Conservation (phyloP, 2,113 vertebrate species). For the Boulengeromyrus knoepffleri region DNA sequence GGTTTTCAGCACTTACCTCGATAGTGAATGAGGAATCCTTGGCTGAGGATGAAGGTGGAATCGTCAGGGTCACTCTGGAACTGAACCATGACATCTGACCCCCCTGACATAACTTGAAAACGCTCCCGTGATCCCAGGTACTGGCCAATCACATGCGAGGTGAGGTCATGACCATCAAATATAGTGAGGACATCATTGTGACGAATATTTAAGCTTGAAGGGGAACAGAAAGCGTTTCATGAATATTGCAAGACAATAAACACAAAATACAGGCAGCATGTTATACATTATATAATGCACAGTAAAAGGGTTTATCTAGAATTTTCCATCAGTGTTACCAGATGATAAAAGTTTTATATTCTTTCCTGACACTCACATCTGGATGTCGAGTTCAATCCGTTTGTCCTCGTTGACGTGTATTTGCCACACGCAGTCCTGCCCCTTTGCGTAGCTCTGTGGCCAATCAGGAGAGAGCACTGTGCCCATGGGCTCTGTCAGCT, state of each 20-base stretch:
- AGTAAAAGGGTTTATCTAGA: neutral
- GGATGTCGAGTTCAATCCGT: conserved; percentile 77
- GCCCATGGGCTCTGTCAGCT: conserved; percentile 70
- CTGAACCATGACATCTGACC: conserved; percentile 80
- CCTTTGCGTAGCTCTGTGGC: conserved; percentile 84
- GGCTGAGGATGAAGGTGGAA: conserved; percentile 73
- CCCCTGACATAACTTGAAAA: conserved; percentile 75
- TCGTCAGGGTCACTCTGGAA: conserved; percentile 81
- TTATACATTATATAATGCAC: neutral
- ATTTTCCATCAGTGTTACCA: neutral
- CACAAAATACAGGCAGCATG: neutral
- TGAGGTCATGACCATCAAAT: conserved; percentile 76
- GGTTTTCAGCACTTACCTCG: conserved; percentile 53
- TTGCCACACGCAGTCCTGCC: conserved; percentile 83
- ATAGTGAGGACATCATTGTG: conserved; percentile 78
- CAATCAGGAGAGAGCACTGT: conserved; percentile 85
- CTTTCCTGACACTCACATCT: conserved; percentile 65
- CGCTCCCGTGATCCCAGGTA: conserved; percentile 76
- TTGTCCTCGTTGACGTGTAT: conserved; percentile 83
- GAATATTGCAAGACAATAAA: neutral
- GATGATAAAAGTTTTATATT: no score
- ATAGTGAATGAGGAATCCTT: conserved; percentile 84
- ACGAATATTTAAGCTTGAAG: conserved; percentile 75
- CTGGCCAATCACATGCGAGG: conserved; percentile 77
- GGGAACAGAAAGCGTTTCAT: conserved; percentile 5